phyloP scores from a whole-genome alignment of 2,797 vertebrate species.

The Lates japonicus region DNA sequence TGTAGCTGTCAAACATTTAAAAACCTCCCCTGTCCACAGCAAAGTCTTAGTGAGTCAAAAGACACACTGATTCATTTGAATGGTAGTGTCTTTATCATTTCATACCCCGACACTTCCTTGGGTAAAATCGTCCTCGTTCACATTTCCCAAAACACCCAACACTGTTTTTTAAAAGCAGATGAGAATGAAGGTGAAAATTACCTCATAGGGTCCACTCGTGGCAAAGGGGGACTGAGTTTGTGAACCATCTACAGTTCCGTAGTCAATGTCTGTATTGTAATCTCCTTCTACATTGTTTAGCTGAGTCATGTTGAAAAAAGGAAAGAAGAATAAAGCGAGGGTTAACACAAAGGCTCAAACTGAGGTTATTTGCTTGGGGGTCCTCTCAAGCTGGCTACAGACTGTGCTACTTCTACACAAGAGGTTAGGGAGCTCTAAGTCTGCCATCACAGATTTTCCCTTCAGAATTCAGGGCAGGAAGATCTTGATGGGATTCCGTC shows the following conservation, averaged over 20 bases:
- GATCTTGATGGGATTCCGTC: slow-evolving; percentile 94
- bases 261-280: slow-evolving; percentile 92
- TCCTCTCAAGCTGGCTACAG: slow-evolving; percentile 81
- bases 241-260: slow-evolving; percentile 90
- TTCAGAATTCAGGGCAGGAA: slow-evolving; percentile 78
- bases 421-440: slow-evolving; percentile 85
- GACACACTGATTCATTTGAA: slow-evolving; percentile 73
- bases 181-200: slow-evolving; percentile 81
- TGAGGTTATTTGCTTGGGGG: slow-evolving; percentile 75
- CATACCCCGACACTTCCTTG: slow-evolving; percentile 77
- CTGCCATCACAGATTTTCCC: slow-evolving; percentile 98
- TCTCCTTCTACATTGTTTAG: slow-evolving; percentile 93
- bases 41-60: slow-evolving; percentile 39
- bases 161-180: slow-evolving; percentile 41
- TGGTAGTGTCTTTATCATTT: slow-evolving; percentile 77
- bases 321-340: slow-evolving; percentile 83
- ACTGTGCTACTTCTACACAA: slow-evolving; percentile 83
- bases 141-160: slow-evolving; percentile 56
- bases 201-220: slow-evolving; percentile 91
- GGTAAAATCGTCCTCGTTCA: slow-evolving; percentile 72
- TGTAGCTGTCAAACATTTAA: slow-evolving; percentile 31
- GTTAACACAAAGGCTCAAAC: slow-evolving; percentile 81
- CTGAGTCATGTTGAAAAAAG: slow-evolving; percentile 88
- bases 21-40: slow-evolving; percentile 36
- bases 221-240: slow-evolving; percentile 90